Percentiles rank a stretch among this genome's conserved stretches.
Conservation (phyloP, 2,888 invertebrate genomes). For the Ectobius pallidus region DNA sequence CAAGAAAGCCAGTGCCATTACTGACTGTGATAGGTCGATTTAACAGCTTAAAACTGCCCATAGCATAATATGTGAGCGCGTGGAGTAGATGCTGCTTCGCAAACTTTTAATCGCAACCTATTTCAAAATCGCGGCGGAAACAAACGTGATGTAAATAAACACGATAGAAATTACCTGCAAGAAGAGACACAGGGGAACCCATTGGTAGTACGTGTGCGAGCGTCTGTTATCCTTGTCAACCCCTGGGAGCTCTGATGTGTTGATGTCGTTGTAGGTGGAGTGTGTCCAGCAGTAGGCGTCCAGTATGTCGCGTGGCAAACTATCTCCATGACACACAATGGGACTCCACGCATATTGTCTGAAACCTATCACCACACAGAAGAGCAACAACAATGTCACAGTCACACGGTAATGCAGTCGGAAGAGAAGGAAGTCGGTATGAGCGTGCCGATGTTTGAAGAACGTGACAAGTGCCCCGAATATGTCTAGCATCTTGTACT, state of each 20-base stretch:
- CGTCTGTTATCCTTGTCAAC: conserved; percentile 60
- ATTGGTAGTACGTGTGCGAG: conserved; percentile 81
- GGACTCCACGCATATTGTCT: conserved; percentile 89
- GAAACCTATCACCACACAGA: conserved; percentile 83
- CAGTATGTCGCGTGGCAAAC: conserved; percentile 84
- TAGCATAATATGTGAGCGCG: too few species aligned
- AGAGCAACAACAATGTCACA: conserved; percentile 79
- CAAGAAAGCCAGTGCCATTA: too few species aligned
- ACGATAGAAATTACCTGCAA: too few species aligned
- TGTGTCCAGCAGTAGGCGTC: conserved; percentile 95
- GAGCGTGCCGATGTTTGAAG: background rate
- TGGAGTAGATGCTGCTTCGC: too few species aligned
- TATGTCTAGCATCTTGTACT: background rate
- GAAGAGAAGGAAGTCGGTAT: conserved; percentile 79
- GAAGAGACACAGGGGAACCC: conserved; percentile 77
- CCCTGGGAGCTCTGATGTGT: conserved; percentile 66
- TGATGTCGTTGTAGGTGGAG: conserved; percentile 72
- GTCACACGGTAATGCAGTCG: conserved; percentile 85
- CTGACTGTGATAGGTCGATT: too few species aligned
- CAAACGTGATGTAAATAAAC: too few species aligned
- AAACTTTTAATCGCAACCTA: too few species aligned
- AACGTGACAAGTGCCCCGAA: background rate
- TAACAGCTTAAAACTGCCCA: too few species aligned
- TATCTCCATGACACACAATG: conserved; percentile 84
- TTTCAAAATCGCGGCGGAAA: too few species aligned